Evolutionary conservation across 2,888 invertebrate genomes (phyloP).

Genomic region (Neocrepidodera transversa): DNA sequence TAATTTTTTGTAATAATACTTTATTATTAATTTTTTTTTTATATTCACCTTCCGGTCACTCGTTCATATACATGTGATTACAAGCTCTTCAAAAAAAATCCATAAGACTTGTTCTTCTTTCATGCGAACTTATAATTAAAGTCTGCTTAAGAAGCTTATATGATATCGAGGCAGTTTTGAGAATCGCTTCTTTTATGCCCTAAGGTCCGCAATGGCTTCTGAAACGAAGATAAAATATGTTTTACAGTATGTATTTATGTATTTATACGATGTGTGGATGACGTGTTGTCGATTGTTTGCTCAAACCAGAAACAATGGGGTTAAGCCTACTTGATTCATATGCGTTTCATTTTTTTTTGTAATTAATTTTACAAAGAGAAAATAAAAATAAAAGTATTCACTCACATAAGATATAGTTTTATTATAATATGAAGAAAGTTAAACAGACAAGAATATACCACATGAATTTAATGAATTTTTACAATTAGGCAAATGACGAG

Average conservation of each 20-base stretch:
- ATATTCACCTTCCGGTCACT: not conserved
- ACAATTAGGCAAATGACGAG: too few species aligned
- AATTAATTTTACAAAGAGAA: too few species aligned
- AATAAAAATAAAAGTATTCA: too few species aligned
- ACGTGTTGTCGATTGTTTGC: not conserved
- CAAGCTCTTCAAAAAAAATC: not conserved
- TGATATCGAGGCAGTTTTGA: constrained; percentile 10
- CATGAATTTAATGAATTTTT: too few species aligned
- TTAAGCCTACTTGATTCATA: not conserved
- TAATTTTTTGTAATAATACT: too few species aligned
- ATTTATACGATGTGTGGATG: not conserved
- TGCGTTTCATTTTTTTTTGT: not conserved
- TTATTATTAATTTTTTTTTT: too few species aligned
- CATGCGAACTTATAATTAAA: constrained; percentile 8
- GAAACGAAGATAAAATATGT: constrained; percentile 3
- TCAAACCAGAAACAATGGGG: not conserved
- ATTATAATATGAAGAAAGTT: too few species aligned
- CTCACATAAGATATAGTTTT: too few species aligned
- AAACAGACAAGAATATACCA: too few species aligned
- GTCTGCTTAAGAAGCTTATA: constrained; percentile 12
- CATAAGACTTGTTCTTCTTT: not conserved
- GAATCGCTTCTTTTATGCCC: constrained; percentile 10
- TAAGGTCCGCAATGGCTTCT: constrained; percentile 9
- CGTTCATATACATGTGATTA: not conserved
- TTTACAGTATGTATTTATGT: not conserved